Conservation (phyloP, 2,797 vertebrate species). For the Carduelis carduelis region DNA sequence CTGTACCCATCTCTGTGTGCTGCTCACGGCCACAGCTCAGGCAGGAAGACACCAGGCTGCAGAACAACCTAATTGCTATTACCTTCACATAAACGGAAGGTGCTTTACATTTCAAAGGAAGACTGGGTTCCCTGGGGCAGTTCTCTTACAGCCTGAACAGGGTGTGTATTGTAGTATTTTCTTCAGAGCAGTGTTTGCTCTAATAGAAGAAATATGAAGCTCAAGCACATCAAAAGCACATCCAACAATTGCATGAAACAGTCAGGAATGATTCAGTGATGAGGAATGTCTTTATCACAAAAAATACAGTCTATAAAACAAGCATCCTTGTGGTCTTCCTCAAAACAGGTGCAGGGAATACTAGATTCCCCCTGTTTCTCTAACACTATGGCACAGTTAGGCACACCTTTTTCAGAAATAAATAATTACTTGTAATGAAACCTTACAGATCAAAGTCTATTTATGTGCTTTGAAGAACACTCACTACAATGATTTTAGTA, state of each 20-base stretch:
- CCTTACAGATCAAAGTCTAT: constrained; percentile 15
- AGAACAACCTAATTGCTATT: background rate
- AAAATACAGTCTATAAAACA: background rate
- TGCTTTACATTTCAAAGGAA: constrained; percentile 37
- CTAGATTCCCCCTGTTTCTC: background rate
- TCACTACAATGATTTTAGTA: background rate
- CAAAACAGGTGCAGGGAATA: background rate
- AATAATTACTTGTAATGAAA: constrained; percentile 13
- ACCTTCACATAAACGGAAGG: background rate
- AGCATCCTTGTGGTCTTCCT: background rate
- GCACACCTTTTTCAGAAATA: background rate
- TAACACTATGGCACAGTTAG: background rate
- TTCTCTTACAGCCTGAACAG: background rate
- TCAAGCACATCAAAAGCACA: background rate
- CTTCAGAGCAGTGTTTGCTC: background rate
- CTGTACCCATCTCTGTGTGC: background rate
- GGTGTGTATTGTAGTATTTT: background rate
- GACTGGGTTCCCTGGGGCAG: background rate
- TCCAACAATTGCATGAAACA: background rate
- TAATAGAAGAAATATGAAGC: background rate
- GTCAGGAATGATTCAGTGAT: background rate
- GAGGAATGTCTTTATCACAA: background rate
- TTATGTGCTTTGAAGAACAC: constrained; percentile 1
- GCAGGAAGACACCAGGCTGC: background rate
- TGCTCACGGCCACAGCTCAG: background rate